Evolutionary conservation across 1,140 invertebrate genomes (phyloP), one percentile per base, ranked within the genome.

Genomic region (Pseudomyrmex gracilis): DNA sequence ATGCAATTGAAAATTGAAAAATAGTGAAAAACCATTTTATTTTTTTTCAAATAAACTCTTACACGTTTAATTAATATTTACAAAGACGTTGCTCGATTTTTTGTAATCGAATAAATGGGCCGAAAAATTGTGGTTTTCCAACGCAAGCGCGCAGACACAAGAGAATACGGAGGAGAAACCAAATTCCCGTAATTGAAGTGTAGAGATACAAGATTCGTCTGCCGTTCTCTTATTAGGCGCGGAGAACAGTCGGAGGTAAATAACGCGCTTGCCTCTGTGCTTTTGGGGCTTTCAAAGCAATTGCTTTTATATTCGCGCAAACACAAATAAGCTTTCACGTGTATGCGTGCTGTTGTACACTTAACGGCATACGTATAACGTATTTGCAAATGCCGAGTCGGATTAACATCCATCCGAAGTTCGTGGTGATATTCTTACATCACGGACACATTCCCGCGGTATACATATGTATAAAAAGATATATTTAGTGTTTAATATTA

Each of bases 401-500:
- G 53, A 80, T 70, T 80, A 80, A 80, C 22, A 70, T 78, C 76
- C 76, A 68, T 80, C 22, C 55, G 45, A 80, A 47, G 43, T 66
- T 80, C 43, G 51, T 70, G 58, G 22, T 70, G 43, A 80, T 80
- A 71, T 61, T 71, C 45, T 22, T 66, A 55, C 20, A 80, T 80
- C 58, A 70, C 76, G 7, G 34, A 58, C n/a, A 58, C 43, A 57
- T 43, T 7, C 45, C 15, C n/a, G 43, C 66, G 34, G 20, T 68
- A 78, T 80, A 49, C 47, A 80, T 80, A 78, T 80, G 34, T 47
- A 80, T 80, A n/a, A 47, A 71, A 53, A 70, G 34, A 22, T 47
- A 80, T 80, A 70, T 80, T 80, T 76, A 76, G 60, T 64, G 22
- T 64, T 76, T 70, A 60, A 80, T 71, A 20, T 47, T 34, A 34